Evolutionary conservation across 2,797 vertebrate genomes (phyloP), one percentile per base, ranked within the genome.

Genomic region (Tapera naevia): DNA sequence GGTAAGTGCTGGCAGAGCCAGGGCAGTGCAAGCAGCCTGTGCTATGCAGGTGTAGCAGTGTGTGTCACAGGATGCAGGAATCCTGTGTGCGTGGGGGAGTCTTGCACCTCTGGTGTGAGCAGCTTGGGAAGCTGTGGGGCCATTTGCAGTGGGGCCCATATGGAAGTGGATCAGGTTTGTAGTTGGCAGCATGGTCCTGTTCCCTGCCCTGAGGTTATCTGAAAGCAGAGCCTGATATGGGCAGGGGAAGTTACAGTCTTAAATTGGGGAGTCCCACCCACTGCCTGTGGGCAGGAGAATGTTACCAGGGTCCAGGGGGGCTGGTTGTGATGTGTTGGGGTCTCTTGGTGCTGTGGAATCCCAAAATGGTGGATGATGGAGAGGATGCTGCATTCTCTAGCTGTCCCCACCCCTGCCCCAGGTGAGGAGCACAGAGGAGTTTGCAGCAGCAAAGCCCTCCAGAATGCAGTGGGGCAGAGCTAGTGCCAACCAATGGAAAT

Each of bases 201-300:
- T 45, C 16, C 39, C 50, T 22, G 54, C 18, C 1, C 45, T 0
- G 2, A 12, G 62, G 32, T 23, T 16, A 8, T 16, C 45, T 0
- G 1, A 24, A 8, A 0, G 4, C 6, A 5, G 71, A 33, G 51
- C 46, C n/a, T 4, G 11, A 15, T 0, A 0, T 1, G n/a, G 51
- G 43, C 39, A 65, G 54, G 41, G 33, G 43, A 33, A 32, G 45
- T 0, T 6, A 41, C 56, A 60, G 27, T 66, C 53, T 45, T 5
- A 2, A 15, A 7, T 0, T 32, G 62, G 18, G 43, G 30, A 25
- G 5, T 23, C 3, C 45, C 15, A 5, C 0, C 1, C 0, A 27
- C 62, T 74, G 50, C 16, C 30, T 5, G 19, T 23, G 19, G 61
- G 43, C 19, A 28, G 18, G 28, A 32, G 16, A 22, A 69, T 0